phyloP scores from a whole-genome alignment of 2,113 vertebrate genomes.

The Hiodon alosoides region DNA sequence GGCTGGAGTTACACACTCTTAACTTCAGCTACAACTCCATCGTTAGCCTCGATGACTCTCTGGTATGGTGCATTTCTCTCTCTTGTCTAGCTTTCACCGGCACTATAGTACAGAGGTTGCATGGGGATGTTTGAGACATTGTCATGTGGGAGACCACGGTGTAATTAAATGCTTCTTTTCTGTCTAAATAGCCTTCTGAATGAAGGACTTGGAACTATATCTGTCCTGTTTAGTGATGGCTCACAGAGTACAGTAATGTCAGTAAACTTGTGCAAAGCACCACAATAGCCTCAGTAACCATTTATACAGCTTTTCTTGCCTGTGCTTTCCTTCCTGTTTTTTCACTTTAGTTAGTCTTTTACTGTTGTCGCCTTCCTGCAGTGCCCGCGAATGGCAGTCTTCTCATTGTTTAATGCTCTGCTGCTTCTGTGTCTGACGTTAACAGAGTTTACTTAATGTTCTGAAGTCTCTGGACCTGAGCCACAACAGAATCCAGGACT shows the following conservation, averaged over 20 bases:
- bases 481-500: conserved; percentile 87
- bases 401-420: background rate
- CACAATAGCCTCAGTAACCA: no score
- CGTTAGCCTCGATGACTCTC: conserved; percentile 76
- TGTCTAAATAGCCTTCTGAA: no score
- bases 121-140: no score
- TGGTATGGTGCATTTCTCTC: conserved; percentile 55
- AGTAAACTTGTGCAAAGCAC: no score
- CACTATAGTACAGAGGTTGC: no score
- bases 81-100: no score
- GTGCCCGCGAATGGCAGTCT: background rate
- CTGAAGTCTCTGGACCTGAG: conserved; percentile 83
- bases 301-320: background rate
- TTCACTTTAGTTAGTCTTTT: background rate
- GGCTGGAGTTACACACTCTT: conserved; percentile 86
- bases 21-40: conserved; percentile 91
- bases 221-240: no score
- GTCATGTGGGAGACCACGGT: no score
- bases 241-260: no score
- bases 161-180: no score
- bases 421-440: background rate
- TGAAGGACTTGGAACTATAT: no score
- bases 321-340: background rate
- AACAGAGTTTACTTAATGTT: conserved; percentile 79
- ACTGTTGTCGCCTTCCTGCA: no score